These are phyloP conservation scores for Spodoptera frugiperda DNA, from an alignment of 1,140 invertebrate species.

Conservation along the genomic window DNA sequence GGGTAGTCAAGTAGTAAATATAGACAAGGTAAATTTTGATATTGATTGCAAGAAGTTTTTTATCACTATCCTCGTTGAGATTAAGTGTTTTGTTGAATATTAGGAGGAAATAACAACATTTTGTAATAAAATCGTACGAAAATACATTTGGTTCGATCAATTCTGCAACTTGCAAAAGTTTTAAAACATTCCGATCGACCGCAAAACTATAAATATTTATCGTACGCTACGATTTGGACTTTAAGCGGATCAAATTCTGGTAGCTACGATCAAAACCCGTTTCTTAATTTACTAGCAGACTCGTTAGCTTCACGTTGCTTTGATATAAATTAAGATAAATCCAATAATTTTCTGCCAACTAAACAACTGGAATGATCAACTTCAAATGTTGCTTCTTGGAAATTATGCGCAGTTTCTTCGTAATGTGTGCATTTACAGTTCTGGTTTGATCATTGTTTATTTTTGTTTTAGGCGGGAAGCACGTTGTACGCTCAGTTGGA, in stretches of 20 bases:
- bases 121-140: no score
- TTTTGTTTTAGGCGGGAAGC: conserved; percentile 90
- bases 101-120: no score
- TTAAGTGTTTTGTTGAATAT: no score
- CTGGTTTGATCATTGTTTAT: conserved; percentile 35
- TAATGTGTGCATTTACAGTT: conserved; percentile 8
- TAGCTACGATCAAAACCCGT: conserved; percentile 28
- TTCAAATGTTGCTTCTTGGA: conserved; percentile 12
- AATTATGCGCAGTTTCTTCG: conserved; percentile 2
- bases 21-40: background rate
- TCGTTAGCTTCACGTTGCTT: conserved; percentile 13
- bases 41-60: no score
- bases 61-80: no score
- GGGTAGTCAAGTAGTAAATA: background rate
- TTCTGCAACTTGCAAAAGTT: conserved; percentile 4
- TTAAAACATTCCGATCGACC: background rate
- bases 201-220: conserved; percentile 27
- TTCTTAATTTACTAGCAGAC: conserved; percentile 31
- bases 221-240: background rate
- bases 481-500: conserved; percentile 95
- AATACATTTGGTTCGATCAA: background rate
- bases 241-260: conserved; percentile 8
- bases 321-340: conserved; percentile 22
- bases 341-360: conserved; percentile 6
- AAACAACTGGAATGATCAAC: conserved; percentile 1